A percentile compares a stretch with the other conserved stretches of the same genome.
Evolutionary conservation across 1,140 invertebrate species (phyloP).

Genomic region (Diorhabda elongata): DNA sequence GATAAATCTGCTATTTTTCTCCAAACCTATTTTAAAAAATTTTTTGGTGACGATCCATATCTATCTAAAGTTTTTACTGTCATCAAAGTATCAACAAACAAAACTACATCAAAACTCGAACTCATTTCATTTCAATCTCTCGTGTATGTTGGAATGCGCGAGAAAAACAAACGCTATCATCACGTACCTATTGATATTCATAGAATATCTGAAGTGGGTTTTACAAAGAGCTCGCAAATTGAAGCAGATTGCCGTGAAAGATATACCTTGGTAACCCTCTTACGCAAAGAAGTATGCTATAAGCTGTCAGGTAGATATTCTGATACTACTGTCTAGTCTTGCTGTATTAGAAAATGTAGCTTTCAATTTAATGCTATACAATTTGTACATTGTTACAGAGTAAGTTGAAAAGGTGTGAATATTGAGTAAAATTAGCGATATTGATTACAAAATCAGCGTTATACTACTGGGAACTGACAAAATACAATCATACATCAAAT

Average conservation of each 20-base stretch:
- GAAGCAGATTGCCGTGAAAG: constrained; percentile 1
- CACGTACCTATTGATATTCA: neutral
- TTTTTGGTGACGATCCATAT: no score
- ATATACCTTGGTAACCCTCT: neutral
- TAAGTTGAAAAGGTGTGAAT: no score
- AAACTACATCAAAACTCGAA: neutral
- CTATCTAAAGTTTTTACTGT: no score
- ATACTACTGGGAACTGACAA: no score
- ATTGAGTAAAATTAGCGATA: no score
- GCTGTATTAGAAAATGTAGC: neutral
- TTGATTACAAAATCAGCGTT: no score
- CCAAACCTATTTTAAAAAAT: no score
- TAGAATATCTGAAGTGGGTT: constrained; percentile 2
- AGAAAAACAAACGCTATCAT: constrained; percentile 2
- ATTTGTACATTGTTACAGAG: no score
- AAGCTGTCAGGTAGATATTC: constrained; percentile 1
- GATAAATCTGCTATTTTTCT: no score
- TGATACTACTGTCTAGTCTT: neutral
- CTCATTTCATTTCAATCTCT: neutral
- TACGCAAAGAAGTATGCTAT: neutral
- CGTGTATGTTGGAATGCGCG: neutral
- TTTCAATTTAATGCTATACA: neutral
- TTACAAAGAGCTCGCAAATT: constrained; percentile 2
- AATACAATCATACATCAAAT: no score
- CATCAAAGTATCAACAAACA: no score